Percentiles rank a stretch among this genome's conserved stretches.
These are phyloP conservation scores for Eulemur albifrons DNA, from an alignment of 2,797 vertebrate genomes.

Conservation along the genomic window DNA sequence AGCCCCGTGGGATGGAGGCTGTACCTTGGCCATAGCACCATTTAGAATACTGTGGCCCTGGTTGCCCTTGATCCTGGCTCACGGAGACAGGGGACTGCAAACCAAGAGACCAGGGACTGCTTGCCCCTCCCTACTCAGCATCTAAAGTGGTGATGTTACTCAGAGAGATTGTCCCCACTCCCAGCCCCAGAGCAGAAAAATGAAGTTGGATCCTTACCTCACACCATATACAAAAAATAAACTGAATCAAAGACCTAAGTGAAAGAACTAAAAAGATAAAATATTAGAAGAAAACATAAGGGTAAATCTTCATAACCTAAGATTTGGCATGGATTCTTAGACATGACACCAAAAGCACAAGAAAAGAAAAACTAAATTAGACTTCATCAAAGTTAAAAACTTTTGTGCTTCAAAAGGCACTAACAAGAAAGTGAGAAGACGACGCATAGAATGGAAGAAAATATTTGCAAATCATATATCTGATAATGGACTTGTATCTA, in stretches of 20 bases:
- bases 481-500: neutral
- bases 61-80: neutral
- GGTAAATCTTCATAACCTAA: neutral
- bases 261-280: conserved; percentile 25
- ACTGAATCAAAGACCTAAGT: neutral
- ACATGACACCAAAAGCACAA: neutral
- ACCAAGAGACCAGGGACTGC: neutral
- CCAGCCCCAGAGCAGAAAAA: neutral
- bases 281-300: neutral
- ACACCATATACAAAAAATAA: neutral
- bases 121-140: neutral
- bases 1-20: neutral
- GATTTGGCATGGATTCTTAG: neutral
- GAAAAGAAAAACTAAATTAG: neutral
- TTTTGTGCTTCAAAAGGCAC: neutral
- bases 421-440: neutral
- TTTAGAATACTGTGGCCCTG: neutral
- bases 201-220: neutral
- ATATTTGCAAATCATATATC: neutral
- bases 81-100: neutral
- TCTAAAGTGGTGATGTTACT: neutral
- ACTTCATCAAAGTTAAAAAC: neutral
- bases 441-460: neutral
- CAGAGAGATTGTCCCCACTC: neutral
- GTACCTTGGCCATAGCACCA: neutral